Evolutionary conservation across 2,113 vertebrate genomes (phyloP), one percentile per base, ranked within the genome.

Genomic region (Chlamydotis undulata): DNA sequence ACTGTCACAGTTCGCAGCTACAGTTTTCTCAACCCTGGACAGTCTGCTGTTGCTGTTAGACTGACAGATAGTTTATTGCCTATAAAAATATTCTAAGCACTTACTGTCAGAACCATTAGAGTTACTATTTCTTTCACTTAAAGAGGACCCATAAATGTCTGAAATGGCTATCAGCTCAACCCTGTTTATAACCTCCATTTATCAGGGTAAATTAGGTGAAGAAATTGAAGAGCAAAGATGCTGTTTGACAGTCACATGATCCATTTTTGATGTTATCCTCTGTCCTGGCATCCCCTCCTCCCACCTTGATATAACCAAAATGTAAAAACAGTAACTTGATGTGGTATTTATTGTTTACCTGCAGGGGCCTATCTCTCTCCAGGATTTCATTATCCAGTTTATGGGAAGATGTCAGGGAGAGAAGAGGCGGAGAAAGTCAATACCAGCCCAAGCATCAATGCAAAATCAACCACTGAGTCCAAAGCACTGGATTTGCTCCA

Each of bases 331-430:
- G 5, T 96, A 96, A 96, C 90, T 78, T 95, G 82, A 97, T 90
- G 24, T 92, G 85, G 39, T 96, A 85, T 97, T 97, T 97, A 93
- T 95, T 97, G 94, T 98, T 96, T 97, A 93, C 94, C 96, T 91
- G 49, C 97, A 98, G 98, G 98, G 75, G 98, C 98, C 94, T 98
- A 98, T 95, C 98, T 98, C 61, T 98, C 98, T 83, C 98, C 98
- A 98, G 99, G 99, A 97, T 99, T 99, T 98, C 99, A 99, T 98
- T 99, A 99, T 97, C 99, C 99, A 90, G 98, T 99, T 95, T 99
- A 99, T 90, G 99, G 99, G 87, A 99, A 99, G 98, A 99, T 99
- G 39, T 99, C 99, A 39, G 99, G 99, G 92, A 98, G 99, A 97
- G 99, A 99, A 96, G 99, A 99, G 91, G 96, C 98, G 2, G 99